Evolutionary conservation across 1,140 invertebrate genomes (phyloP), one percentile per base, ranked within the genome.

Genomic region (Rhagoletis zephyria): DNA sequence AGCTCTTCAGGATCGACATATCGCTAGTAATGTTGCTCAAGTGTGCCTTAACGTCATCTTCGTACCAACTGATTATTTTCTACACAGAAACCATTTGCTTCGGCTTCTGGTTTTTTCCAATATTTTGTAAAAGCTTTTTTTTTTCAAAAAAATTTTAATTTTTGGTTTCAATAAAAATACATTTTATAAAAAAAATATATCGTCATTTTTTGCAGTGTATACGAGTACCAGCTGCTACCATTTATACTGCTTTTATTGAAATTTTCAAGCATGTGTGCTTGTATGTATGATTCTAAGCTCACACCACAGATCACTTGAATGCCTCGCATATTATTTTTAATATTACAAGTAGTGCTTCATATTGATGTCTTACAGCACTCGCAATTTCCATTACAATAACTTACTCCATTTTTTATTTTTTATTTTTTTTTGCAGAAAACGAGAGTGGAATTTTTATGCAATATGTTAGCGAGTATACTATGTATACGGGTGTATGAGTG

Each of bases 381-480:
- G 45, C 14, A 4, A 51, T 51, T 1, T 81, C 16, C 74, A 30
- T 81, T 81, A 30, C 74, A 59, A 56, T 81, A 51, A 81, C 74
- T 56, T 56, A 48, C n/a, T 56, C 40, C 10, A 5, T 60, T 14
- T 16, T 16, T 64, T 64, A 14, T 51, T 77, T 2, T 77, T 19
- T 30, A 51, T 59, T 6, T 5, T 40, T 48, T 63, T 63, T 74
- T 74, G n/a, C 74, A n/a, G 74, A 81, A 56, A 81, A 81, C n/a
- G n/a, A 81, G 51, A 81, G 74, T 30, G 51, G 48, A 59, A 30
- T 81, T 77, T 48, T 19, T 56, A 56, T 51, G 3, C 48, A 10
- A 77, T n/a, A 74, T 0, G 19, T n/a, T 74, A 3, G 45, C 40
- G 14, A 4, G 16, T 56, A 14, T 2, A 67, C 40, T 30, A 77